Evolutionary conservation across 2,113 vertebrate species (phyloP).

Genomic region (Herpetotheres cachinnans): DNA sequence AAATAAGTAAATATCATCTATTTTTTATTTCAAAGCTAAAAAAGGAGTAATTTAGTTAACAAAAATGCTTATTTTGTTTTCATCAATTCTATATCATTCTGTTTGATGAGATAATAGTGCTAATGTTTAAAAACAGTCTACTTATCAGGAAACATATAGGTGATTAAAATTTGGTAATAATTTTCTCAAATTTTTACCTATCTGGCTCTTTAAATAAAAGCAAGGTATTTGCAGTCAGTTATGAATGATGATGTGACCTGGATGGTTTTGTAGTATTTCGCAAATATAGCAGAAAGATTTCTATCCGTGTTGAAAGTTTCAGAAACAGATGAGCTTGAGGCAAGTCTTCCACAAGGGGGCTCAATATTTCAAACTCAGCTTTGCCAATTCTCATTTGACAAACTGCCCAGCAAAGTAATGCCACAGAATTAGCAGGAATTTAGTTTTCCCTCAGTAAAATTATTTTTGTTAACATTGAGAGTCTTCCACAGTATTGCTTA

Average conservation of each 20-base stretch:
- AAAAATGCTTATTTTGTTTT: neutral
- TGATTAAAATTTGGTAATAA: conserved; percentile 1
- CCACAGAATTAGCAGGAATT: neutral
- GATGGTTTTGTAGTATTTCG: neutral
- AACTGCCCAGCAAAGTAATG: neutral
- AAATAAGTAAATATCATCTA: neutral
- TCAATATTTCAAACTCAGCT: conserved; percentile 39
- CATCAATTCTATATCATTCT: neutral
- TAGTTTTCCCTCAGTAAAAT: neutral
- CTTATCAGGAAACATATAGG: neutral
- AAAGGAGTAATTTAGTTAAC: neutral
- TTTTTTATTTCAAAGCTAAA: neutral
- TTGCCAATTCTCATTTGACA: neutral
- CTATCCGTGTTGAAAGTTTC: neutral
- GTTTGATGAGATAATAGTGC: neutral
- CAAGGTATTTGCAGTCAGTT: neutral
- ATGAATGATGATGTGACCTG: neutral
- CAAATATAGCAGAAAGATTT: neutral
- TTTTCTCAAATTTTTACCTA: neutral
- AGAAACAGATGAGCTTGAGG: neutral
- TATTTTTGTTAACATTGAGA: neutral
- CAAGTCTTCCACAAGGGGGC: conserved; percentile 50
- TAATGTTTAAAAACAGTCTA: neutral
- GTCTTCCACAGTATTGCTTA: neutral
- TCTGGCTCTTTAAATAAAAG: neutral